These are phyloP conservation scores for Oedothorax gibbosus DNA, from an alignment of 1,140 invertebrate genomes.

Conservation along the genomic window DNA sequence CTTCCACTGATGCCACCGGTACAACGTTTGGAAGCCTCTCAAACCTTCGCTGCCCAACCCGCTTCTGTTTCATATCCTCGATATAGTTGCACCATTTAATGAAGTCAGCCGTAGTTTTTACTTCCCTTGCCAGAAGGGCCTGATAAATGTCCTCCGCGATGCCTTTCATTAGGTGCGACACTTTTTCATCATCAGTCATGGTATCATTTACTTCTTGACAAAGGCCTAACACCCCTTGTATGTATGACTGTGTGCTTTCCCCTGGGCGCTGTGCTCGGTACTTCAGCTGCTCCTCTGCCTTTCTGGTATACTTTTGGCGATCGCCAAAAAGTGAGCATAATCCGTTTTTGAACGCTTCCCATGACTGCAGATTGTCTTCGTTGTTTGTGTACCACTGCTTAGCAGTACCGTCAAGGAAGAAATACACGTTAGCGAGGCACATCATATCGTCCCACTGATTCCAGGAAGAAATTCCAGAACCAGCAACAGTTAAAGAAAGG, in stretches of 20 bases:
- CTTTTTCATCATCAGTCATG: not conserved
- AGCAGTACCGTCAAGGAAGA: slow-evolving; percentile 10
- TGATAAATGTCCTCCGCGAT: not conserved
- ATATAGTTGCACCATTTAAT: not conserved
- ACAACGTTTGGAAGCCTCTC: no score
- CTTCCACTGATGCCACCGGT: no score
- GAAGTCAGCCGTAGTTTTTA: not conserved
- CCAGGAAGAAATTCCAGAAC: no score
- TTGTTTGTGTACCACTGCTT: slow-evolving; percentile 4
- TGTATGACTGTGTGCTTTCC: not conserved
- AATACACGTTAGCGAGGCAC: slow-evolving; percentile 13
- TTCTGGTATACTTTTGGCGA: not conserved
- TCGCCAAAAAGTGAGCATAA: not conserved
- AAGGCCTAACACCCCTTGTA: not conserved
- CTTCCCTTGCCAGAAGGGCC: not conserved
- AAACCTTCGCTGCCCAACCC: no score
- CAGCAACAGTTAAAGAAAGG: no score
- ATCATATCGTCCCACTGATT: not conserved
- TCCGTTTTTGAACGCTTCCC: not conserved
- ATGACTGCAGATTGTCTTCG: not conserved
- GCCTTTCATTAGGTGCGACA: not conserved
- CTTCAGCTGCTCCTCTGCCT: slow-evolving; percentile 1
- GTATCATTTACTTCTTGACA: not conserved
- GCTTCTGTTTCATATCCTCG: no score
- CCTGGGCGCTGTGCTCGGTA: not conserved